Evolutionary conservation across 2,113 vertebrate species (phyloP).

Genomic region (Lagopus muta): DNA sequence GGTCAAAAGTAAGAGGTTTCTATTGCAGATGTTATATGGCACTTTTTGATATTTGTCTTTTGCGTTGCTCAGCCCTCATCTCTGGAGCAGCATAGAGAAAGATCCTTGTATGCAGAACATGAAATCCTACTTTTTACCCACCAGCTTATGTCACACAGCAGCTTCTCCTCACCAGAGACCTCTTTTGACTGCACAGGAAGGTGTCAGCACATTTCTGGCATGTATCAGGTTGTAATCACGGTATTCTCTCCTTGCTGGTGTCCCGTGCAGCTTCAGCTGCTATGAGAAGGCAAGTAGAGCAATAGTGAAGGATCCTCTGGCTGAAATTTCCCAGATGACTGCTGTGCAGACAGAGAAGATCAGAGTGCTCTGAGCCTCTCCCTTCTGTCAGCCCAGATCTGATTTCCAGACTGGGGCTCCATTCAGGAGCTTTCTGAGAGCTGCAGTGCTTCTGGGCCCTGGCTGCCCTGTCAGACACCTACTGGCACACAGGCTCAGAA

Average conservation of each 20-base stretch:
- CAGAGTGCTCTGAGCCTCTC: background rate
- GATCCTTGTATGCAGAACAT: background rate
- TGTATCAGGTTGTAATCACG: background rate
- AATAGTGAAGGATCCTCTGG: fast-evolving
- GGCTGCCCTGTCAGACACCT: fast-evolving
- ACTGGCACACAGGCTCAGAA: background rate
- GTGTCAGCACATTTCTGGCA: background rate
- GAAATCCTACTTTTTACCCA: background rate
- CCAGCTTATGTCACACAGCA: background rate
- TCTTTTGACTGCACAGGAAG: background rate
- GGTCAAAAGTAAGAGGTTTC: background rate
- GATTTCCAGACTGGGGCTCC: background rate
- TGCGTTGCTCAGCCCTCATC: background rate
- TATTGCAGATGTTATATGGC: background rate
- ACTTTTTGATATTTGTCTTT: background rate
- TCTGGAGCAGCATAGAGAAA: background rate
- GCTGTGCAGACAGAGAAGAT: background rate
- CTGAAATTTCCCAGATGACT: background rate
- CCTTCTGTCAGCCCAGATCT: background rate
- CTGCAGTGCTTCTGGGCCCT: background rate
- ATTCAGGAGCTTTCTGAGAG: background rate
- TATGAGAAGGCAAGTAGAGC: background rate
- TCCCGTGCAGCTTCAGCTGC: background rate
- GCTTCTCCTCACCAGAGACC: background rate
- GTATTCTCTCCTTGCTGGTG: background rate